Evolutionary conservation across 23 tunicate species (phyloP), one percentile per base, ranked within the genome.

Genomic region (Halocynthia aurantium): DNA sequence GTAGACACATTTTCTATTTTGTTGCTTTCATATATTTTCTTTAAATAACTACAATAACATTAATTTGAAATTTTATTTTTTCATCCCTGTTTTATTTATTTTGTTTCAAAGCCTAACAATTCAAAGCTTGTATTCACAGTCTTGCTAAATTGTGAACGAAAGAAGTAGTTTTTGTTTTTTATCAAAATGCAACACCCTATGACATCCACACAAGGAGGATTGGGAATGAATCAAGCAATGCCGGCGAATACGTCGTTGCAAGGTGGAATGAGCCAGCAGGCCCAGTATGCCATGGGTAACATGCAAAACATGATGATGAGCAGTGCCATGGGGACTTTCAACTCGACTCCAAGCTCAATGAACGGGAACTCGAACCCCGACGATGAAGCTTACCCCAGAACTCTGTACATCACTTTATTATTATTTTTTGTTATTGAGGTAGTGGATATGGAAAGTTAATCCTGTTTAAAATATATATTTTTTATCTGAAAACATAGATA

Each of bases 361-460:
- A 74, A 74, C 55, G 76, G 76, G 5, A 51, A 51, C n/a, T 52
- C 60, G 19, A 10, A 8, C 31, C 55, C 15, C 56, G 86, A 87
- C 82, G 93, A 87, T 69, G 93, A 87, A 71, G 83, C 86, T 6
- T 77, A 52, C 51, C 93, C 86, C 11, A 82, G 73, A 70, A 87
- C 93, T n/a, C 63, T 87, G 93, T 87, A 77, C 72, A 86, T 87
- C 18, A 10, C 50, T n/a, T 0, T 13, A 60, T 60, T 61, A 19
- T 73, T 15, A 49, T 51, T 9, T 51, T 15, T 55, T 49, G 11
- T 4, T 71, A 10, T 40, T 20, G 18, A 49, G 22, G 71, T n/a
- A 5, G 5, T 20, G 31, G 49, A 5, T 67, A 11, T 15, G 0
- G 4, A 17, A 15, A 11, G 22, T 1, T 19, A 0, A 0, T 17